Base-by-base conservation (phyloP, 2,888 invertebrate species). In the Eutolmus rufibarbis region DNA sequence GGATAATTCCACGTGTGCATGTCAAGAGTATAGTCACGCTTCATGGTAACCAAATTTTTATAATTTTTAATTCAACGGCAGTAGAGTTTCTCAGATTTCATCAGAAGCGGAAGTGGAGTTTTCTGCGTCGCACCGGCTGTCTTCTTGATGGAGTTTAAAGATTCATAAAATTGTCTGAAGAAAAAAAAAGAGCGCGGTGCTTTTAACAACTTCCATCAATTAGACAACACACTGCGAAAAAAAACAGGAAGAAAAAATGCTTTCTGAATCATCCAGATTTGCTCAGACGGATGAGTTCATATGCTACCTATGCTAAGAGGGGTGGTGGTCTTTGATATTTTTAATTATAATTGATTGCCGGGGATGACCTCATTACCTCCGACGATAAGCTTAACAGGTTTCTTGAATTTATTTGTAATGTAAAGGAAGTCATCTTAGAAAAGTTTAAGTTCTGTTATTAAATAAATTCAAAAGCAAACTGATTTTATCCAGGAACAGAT, bases 41-140 rank as follows among this genome's bases (percentile, higher is more conserved):
- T 78, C 78, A 78, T 82, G 82, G 82, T 82, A 82, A 57, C 57
- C 82, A 57, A 81, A 81, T 81, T 81, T 51, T 81, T 31, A 51
- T 76, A 76, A 34, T 37, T 76, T 76, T 76, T 34, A 40, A 37
- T 81, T 81, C 12, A 23, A 19, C 19, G 28, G 14, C 51, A 7
- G 16, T 14, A n/a, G 16, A 79, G 28, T 82, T 82, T 82, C 57
- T 82, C 37, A 82, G 82, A 82, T 82, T 82, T 66, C 23, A 82
- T 82, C 82, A 23, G 34, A 82, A 82, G 19, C 82, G 82, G 82
- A 82, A 57, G 57, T 57, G 34, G 14, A n/a, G n/a, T 82, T 82
- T 57, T 82, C 56, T 51, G 31, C 28, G 81, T 43, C 14, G 31
- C 34, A 57, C n/a, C 82, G 66, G 31, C 34, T 57, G 82, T 66